These are phyloP conservation scores for Archips crataeganus DNA, from an alignment of 2,888 invertebrate species.

Conservation along the genomic window DNA sequence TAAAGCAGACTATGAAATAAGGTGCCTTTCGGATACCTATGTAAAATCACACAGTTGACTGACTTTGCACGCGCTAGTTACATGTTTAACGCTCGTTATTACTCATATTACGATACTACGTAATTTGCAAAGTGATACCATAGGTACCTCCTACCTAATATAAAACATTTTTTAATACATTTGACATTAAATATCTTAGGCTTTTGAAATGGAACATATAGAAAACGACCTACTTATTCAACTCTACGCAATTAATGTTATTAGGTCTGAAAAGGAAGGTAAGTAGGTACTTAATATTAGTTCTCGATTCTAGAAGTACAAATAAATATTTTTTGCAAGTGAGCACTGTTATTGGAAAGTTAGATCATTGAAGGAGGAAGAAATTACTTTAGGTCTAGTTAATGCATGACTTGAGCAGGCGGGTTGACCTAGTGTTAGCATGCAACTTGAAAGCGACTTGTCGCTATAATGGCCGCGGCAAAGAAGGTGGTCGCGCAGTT, in stretches of 20 bases:
- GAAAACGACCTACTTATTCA: conserved; percentile 34
- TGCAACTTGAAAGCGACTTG: conserved; percentile 77
- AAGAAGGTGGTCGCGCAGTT: conserved; percentile 70
- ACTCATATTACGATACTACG: no score
- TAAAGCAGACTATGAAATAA: no score
- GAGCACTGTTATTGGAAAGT: conserved; percentile 1
- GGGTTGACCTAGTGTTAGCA: conserved; percentile 75
- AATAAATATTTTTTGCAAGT: conserved; percentile 8
- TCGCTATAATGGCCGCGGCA: conserved; percentile 70
- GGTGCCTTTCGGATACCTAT: no score
- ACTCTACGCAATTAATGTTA: background rate
- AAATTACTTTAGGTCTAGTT: conserved; percentile 20
- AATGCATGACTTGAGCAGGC: conserved; percentile 48
- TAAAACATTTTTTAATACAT: no score
- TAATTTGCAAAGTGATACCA: no score
- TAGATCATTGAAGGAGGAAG: conserved; percentile 1
- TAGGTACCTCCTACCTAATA: no score
- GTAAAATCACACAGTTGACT: no score
- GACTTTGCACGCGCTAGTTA: no score
- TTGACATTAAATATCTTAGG: background rate
- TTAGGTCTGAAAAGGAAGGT: background rate
- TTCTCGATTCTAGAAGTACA: conserved; percentile 1
- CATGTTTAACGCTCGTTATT: no score
- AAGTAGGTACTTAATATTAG: background rate
- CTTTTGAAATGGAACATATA: conserved; percentile 37